Conservation (phyloP, 2,888 invertebrate species). For the Blera fallax region DNA sequence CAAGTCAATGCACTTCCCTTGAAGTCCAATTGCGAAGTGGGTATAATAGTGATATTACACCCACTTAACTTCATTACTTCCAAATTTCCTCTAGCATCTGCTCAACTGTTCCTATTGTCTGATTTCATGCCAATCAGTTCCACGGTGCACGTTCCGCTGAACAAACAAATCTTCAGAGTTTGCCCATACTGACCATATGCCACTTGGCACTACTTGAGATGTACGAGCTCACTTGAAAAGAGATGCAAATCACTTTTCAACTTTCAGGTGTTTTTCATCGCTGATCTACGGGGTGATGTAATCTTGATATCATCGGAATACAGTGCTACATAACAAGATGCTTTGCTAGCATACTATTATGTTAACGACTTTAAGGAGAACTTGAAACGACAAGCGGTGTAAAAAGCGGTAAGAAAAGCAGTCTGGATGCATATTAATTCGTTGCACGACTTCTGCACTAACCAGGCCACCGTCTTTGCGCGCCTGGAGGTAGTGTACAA, state of each 20-base stretch:
- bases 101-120: neutral
- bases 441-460: slow-evolving; percentile 37
- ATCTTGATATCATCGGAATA: slow-evolving; percentile 53
- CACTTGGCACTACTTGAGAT: slow-evolving; percentile 6
- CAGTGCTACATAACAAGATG: slow-evolving; percentile 55
- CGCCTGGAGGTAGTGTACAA: neutral
- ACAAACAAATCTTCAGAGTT: neutral
- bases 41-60: neutral
- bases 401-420: slow-evolving; percentile 61
- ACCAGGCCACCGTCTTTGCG: slow-evolving; percentile 7
- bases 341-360: slow-evolving; percentile 25
- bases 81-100: neutral
- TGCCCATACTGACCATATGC: slow-evolving; percentile 15
- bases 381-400: slow-evolving; percentile 33
- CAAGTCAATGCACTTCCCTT: neutral
- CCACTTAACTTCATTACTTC: neutral
- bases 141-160: neutral
- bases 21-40: neutral
- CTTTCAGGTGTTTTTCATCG: slow-evolving; percentile 21
- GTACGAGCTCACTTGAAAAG: slow-evolving; percentile 7
- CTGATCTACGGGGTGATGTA: slow-evolving; percentile 61
- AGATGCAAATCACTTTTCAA: slow-evolving; percentile 40
- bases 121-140: neutral
- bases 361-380: slow-evolving; percentile 50
- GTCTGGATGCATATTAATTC: slow-evolving; percentile 54